Conservation (phyloP, 2,797 vertebrate species). For the Macropodus opercularis region DNA sequence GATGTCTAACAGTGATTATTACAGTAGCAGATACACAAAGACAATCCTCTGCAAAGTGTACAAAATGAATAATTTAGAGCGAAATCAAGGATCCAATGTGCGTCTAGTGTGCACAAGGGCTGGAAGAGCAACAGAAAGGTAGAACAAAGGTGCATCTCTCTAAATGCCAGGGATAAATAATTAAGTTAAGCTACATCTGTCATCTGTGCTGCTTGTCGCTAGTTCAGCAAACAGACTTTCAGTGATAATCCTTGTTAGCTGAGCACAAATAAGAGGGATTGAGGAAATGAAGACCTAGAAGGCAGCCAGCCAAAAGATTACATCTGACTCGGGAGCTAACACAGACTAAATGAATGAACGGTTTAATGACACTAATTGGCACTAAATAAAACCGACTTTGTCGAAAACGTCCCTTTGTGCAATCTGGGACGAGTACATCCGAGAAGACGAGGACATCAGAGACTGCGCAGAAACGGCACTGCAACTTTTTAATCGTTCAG, state of each 20-base stretch:
- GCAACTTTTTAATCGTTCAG: background rate
- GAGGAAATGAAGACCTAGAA: slow-evolving; percentile 42
- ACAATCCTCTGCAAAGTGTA: background rate
- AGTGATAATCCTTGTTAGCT: slow-evolving; percentile 49
- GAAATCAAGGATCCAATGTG: background rate
- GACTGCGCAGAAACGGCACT: background rate
- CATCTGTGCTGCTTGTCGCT: slow-evolving; percentile 56
- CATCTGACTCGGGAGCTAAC: slow-evolving; percentile 30
- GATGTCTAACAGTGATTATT: slow-evolving; percentile 12
- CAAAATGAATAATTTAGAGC: slow-evolving; percentile 15
- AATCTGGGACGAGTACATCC: background rate
- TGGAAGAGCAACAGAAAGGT: slow-evolving; percentile 11
- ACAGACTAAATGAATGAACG: slow-evolving; percentile 12
- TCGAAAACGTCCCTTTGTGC: background rate
- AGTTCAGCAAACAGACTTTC: slow-evolving; percentile 50
- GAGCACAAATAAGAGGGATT: slow-evolving; percentile 45
- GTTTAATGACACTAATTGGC: slow-evolving; percentile 11
- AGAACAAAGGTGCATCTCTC: slow-evolving; percentile 45
- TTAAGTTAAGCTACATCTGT: slow-evolving; percentile 64
- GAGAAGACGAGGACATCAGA: too few relatives aligned
- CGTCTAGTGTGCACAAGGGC: background rate
- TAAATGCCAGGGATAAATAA: slow-evolving; percentile 62
- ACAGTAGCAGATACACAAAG: slow-evolving; percentile 1
- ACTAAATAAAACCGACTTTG: background rate
- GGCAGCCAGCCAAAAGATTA: slow-evolving; percentile 39